Evolutionary conservation across 1,140 invertebrate genomes (phyloP).

Genomic region (Drosophila bocki): DNA sequence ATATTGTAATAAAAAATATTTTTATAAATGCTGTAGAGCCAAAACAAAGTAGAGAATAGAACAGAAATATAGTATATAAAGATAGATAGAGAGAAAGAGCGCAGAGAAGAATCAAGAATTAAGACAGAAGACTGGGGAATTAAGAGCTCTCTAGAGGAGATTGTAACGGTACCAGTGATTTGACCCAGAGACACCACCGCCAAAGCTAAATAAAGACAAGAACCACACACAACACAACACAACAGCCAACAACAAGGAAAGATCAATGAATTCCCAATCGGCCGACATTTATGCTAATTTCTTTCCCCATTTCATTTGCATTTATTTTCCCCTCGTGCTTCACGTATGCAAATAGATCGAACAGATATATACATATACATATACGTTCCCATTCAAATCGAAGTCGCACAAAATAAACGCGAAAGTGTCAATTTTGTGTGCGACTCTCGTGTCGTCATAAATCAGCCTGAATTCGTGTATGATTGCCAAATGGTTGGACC

Average conservation of each 20-base stretch:
- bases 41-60: conserved; percentile 39
- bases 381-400: conserved; percentile 31
- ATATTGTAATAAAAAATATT: conserved; percentile 60
- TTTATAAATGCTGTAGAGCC: conserved; percentile 10
- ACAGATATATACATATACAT: neutral
- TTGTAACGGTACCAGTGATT: conserved; percentile 30
- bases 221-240: neutral
- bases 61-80: conserved; percentile 5
- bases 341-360: conserved; percentile 30
- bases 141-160: conserved; percentile 26
- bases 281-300: conserved; percentile 44
- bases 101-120: neutral
- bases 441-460: conserved; percentile 36
- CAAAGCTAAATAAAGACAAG: conserved; percentile 23
- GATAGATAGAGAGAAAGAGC: conserved; percentile 1
- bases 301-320: conserved; percentile 28
- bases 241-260: conserved; percentile 5
- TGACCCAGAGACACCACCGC: conserved; percentile 29
- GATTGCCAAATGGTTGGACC: conserved; percentile 27
- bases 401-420: conserved; percentile 28
- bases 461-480: conserved; percentile 30
- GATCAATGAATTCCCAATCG: conserved; percentile 42
- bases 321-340: neutral
- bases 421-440: conserved; percentile 46
- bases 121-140: conserved; percentile 15